These are phyloP conservation scores for Dipodomys ordii DNA, from an alignment of 2,113 vertebrate genomes.

Conservation along the genomic window DNA sequence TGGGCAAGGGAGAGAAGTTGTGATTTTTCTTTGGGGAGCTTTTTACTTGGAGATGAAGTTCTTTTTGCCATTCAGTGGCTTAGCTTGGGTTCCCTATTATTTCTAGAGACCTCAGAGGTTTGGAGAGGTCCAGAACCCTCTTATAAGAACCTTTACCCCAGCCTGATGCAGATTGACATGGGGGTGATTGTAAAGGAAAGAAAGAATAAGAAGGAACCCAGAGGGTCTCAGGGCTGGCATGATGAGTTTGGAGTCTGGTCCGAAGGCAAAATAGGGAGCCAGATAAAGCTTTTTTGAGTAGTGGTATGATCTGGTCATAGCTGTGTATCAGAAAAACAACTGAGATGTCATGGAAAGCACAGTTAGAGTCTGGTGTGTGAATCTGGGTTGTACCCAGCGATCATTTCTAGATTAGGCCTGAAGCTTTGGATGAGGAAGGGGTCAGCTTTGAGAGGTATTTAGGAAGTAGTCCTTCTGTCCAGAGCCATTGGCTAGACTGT, in stretches of 20 bases:
- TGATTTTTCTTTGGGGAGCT: neutral
- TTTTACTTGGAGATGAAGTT: neutral
- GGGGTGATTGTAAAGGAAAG: neutral
- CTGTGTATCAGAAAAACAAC: neutral
- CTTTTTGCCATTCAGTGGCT: neutral
- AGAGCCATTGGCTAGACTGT: neutral
- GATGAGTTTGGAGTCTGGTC: neutral
- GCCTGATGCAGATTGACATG: neutral
- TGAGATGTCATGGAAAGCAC: neutral
- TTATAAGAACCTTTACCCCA: neutral
- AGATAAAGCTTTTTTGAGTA: constrained; percentile 21
- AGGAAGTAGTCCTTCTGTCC: neutral
- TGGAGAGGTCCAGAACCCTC: neutral
- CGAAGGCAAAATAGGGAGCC: neutral
- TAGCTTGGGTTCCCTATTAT: neutral
- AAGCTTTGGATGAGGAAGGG: neutral
- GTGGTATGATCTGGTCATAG: neutral
- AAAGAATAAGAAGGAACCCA: neutral
- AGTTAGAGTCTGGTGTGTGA: neutral
- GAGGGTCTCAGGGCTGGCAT: neutral
- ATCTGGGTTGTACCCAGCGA: neutral
- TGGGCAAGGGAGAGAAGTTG: neutral
- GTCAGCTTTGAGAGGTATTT: neutral
- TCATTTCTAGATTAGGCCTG: neutral
- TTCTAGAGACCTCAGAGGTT: neutral